A percentile compares a stretch with the other conserved stretches of the same genome.
Evolutionary conservation across 1,140 invertebrate genomes (phyloP).

Genomic region (Heterodera schachtii): DNA sequence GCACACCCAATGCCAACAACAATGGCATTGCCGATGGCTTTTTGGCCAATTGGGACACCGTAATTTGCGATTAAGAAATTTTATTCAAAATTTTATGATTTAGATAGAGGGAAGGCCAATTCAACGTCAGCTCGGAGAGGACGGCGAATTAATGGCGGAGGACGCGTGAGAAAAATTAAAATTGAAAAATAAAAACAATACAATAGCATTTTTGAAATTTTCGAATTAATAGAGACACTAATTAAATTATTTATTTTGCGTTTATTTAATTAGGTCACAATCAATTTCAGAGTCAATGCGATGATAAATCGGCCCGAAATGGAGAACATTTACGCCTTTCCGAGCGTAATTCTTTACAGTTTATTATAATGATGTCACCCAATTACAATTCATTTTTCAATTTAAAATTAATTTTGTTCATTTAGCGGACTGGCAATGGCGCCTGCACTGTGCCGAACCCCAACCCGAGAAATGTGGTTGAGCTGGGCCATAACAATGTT

Average conservation of each 20-base stretch:
- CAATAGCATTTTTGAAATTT: not conserved
- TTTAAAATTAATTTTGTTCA: not conserved
- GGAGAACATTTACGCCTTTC: not conserved
- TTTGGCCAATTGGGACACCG: slow-evolving; percentile 1
- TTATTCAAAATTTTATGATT: not conserved
- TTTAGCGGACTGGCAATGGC: not conserved
- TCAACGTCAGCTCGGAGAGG: not conserved
- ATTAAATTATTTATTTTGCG: too few species aligned
- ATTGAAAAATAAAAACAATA: not conserved
- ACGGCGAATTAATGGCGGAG: not conserved
- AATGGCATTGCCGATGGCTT: not conserved
- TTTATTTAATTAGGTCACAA: too few species aligned
- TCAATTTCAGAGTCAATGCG: not conserved
- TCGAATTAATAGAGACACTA: too few species aligned
- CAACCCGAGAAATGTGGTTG: not conserved
- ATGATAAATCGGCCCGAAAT: not conserved
- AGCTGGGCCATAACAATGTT: slow-evolving; percentile 59
- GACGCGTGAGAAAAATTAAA: not conserved
- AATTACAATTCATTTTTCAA: too few species aligned
- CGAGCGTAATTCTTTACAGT: not conserved
- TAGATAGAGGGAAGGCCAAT: not conserved
- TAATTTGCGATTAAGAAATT: not conserved
- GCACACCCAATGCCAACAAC: not conserved
- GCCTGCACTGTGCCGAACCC: not conserved
- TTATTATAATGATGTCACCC: too few species aligned